phyloP scores from a whole-genome alignment of 1,140 invertebrate species.

The Drosophila sucinea region DNA sequence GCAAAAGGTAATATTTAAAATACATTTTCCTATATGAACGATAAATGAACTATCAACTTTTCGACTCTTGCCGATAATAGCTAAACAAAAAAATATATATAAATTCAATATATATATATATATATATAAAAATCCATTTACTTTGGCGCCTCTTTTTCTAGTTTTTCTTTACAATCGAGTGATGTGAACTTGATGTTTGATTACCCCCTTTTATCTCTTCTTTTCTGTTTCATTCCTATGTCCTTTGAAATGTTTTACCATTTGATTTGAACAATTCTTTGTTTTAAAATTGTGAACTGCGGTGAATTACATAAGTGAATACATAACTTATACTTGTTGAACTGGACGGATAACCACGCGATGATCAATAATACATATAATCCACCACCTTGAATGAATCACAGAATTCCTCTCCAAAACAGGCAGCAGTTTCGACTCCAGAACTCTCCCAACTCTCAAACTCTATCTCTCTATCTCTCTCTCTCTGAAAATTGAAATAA shows the following conservation, averaged over 20 bases:
- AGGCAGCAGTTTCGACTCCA: slow-evolving; percentile 5
- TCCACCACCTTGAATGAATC: neutral
- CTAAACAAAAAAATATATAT: slow-evolving; percentile 29
- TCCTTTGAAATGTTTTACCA: slow-evolving; percentile 38
- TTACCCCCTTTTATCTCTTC: neutral
- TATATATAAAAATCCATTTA: slow-evolving; percentile 4
- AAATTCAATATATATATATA: slow-evolving; percentile 38
- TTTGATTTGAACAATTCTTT: neutral
- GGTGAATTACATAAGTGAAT: slow-evolving; percentile 15
- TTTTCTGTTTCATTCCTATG: slow-evolving; percentile 1
- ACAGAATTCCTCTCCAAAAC: neutral
- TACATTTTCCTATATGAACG: slow-evolving; percentile 39
- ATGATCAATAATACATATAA: neutral
- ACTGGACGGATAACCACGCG: slow-evolving; percentile 1
- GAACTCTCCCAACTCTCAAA: slow-evolving; percentile 10
- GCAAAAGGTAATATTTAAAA: slow-evolving; percentile 64
- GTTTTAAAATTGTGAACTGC: slow-evolving; percentile 7
- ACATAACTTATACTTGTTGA: neutral
- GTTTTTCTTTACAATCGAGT: slow-evolving; percentile 30
- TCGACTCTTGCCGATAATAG: slow-evolving; percentile 55
- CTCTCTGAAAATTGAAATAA: slow-evolving; percentile 1
- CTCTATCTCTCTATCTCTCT: neutral
- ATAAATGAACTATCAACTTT: slow-evolving; percentile 46
- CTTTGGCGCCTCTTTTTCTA: slow-evolving; percentile 56
- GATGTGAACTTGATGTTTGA: slow-evolving; percentile 6